Evolutionary conservation across 2,113 vertebrate species (phyloP).

Genomic region (Suricata suricatta): DNA sequence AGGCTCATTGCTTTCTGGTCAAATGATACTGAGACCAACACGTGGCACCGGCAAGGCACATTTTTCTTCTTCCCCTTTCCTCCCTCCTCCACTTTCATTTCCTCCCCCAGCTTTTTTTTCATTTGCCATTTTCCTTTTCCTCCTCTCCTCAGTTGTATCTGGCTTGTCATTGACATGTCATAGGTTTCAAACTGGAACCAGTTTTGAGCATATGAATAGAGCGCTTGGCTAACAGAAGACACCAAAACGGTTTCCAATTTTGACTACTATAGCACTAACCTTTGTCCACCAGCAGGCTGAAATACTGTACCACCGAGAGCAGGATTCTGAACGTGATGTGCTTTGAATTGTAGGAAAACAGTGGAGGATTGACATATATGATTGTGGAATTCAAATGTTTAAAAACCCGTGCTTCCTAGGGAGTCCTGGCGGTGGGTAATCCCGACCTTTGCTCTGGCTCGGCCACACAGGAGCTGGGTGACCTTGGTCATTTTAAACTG

Average conservation of each 20-base stretch:
- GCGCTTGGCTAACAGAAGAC: background rate
- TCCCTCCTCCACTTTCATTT: no score
- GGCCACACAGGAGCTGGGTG: rapidly evolving
- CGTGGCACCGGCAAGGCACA: rapidly evolving
- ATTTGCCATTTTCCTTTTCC: background rate
- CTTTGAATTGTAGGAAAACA: background rate
- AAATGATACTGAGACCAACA: rapidly evolving
- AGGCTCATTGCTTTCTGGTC: background rate
- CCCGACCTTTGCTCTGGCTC: background rate
- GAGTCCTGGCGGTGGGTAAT: background rate
- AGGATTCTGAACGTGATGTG: background rate
- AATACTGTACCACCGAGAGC: background rate
- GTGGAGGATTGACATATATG: background rate
- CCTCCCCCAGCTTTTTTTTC: no score
- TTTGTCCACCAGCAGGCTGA: background rate
- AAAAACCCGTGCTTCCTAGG: background rate
- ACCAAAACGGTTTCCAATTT: background rate
- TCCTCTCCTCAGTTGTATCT: background rate
- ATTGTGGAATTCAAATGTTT: background rate
- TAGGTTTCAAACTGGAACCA: background rate
- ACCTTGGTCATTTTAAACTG: background rate
- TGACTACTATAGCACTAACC: background rate
- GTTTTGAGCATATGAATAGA: background rate
- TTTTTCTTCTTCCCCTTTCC: no score
- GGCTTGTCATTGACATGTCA: background rate